These are phyloP conservation scores for Scylla paramamosain DNA, from an alignment of 1,140 invertebrate genomes.

Conservation along the genomic window DNA sequence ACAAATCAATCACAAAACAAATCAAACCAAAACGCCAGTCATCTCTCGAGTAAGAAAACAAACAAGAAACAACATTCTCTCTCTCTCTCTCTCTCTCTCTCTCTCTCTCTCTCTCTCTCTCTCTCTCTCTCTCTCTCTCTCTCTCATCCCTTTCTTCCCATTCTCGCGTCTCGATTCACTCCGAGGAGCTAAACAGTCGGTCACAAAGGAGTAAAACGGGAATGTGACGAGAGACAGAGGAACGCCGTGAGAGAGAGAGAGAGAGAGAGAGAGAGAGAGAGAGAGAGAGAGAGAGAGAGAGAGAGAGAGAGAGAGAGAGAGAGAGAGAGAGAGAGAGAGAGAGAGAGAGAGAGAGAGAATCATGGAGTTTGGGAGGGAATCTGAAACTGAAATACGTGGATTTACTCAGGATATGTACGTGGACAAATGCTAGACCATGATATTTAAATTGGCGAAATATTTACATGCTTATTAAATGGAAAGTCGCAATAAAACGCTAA, in stretches of 20 bases:
- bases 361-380: background rate
- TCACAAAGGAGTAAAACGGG: background rate
- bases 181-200: conserved; percentile 17
- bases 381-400: no score
- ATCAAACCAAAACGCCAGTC: background rate
- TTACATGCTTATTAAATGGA: no score
- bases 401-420: no score
- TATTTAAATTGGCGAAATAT: no score
- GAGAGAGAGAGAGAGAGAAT: background rate
- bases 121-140: no score
- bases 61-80: background rate
- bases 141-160: no score
- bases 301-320: conserved; percentile 8
- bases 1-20: conserved; percentile 15
- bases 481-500: no score
- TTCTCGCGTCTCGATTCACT: background rate
- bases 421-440: no score
- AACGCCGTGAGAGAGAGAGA: conserved; percentile 53
- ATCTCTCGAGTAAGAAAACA: conserved; percentile 7
- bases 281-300: conserved; percentile 57
- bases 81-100: background rate
- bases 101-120: no score
- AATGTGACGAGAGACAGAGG: background rate
- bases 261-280: conserved; percentile 62
- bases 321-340: background rate